phyloP scores from a whole-genome alignment of 1,140 invertebrate genomes.

The Brachionus plicatilis region DNA sequence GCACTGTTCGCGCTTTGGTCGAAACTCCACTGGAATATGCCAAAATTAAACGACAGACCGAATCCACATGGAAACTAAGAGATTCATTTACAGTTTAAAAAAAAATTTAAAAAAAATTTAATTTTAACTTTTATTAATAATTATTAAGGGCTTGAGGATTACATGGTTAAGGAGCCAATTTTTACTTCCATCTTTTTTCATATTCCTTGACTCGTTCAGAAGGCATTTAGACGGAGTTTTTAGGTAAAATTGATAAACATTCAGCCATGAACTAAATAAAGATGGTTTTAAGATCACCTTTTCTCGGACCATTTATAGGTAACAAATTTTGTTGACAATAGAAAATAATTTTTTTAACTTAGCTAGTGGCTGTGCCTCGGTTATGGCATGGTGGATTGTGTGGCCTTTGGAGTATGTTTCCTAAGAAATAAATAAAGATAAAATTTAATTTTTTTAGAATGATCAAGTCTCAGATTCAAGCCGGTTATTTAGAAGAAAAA shows the following conservation, averaged over 20 bases:
- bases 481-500: constrained; percentile 47
- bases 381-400: constrained; percentile 52
- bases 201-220: constrained; percentile 47
- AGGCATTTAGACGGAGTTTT: constrained; percentile 49
- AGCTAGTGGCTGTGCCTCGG: constrained; percentile 49
- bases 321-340: background rate
- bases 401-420: constrained; percentile 48
- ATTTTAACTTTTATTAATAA: background rate
- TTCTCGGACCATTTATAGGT: constrained; percentile 49
- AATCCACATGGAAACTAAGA: constrained; percentile 46
- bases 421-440: background rate
- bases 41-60: constrained; percentile 49
- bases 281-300: constrained; percentile 41
- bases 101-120: too few relatives aligned
- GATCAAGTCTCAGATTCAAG: constrained; percentile 52
- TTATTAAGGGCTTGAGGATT: constrained; percentile 47
- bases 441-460: constrained; percentile 16
- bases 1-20: constrained; percentile 48
- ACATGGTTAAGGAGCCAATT: constrained; percentile 48
- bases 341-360: background rate
- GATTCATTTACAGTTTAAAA: constrained; percentile 47
- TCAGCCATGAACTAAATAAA: background rate
- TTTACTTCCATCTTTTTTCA: constrained; percentile 49
- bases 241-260: constrained; percentile 36
- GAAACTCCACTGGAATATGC: constrained; percentile 52